These are phyloP conservation scores for Diachasmimorpha longicaudata DNA, from an alignment of 1,140 invertebrate species.

Conservation along the genomic window DNA sequence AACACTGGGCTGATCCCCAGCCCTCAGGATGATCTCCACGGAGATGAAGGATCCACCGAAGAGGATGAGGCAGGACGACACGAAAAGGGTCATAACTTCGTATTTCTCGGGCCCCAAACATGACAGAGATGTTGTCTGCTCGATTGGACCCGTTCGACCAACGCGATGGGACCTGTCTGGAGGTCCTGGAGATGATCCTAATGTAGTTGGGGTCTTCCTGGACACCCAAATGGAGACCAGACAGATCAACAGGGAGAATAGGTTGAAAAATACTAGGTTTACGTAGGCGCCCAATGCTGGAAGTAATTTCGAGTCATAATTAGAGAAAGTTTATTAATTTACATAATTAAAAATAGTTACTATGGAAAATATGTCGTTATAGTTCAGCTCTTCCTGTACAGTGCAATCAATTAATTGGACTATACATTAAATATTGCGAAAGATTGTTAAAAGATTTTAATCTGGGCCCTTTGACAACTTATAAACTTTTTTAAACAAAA, in stretches of 20 bases:
- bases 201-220: constrained; percentile 1
- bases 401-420: no score
- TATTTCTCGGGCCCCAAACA: constrained; percentile 41
- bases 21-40: constrained; percentile 30
- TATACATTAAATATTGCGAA: no score
- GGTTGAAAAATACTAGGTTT: constrained; percentile 33
- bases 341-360: no score
- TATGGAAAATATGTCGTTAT: no score
- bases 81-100: constrained; percentile 37
- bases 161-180: background rate
- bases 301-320: no score
- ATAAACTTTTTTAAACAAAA: no score
- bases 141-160: no score
- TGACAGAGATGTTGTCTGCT: constrained; percentile 25
- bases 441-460: no score
- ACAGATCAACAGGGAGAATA: constrained; percentile 30
- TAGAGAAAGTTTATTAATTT: no score
- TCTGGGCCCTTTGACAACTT: no score
- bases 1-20: constrained; percentile 28
- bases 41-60: constrained; percentile 27
- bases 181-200: background rate
- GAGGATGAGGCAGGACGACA: constrained; percentile 35
- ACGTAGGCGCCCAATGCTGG: constrained; percentile 31
- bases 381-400: no score
- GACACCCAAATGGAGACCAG: constrained; percentile 35